phyloP scores from a whole-genome alignment of 2,888 invertebrate genomes.

The Coenonympha glycerion region DNA sequence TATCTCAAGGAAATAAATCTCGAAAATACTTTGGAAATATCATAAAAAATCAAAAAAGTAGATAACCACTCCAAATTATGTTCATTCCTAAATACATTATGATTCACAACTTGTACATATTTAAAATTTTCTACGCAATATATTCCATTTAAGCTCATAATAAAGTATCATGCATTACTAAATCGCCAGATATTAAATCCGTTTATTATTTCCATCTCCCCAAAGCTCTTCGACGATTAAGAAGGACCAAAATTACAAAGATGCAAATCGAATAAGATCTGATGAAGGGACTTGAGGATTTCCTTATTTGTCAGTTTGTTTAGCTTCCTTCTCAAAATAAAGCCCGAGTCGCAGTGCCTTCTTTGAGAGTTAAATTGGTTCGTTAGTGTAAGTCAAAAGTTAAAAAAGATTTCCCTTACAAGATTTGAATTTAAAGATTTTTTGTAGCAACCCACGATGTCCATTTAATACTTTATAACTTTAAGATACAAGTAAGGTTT shows the following conservation, averaged over 20 bases:
- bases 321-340: constrained; percentile 37
- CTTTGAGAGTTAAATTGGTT: constrained; percentile 46
- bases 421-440: constrained; percentile 14
- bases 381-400: constrained; percentile 36
- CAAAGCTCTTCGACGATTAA: constrained; percentile 25
- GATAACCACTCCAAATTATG: too few relatives aligned
- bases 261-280: constrained; percentile 43
- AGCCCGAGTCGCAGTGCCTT: constrained; percentile 34
- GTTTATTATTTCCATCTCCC: constrained; percentile 17
- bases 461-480: not conserved
- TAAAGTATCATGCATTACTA: constrained; percentile 14
- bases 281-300: constrained; percentile 33
- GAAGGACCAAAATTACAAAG: constrained; percentile 27
- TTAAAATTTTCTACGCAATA: not conserved
- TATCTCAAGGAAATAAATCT: too few relatives aligned
- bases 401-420: constrained; percentile 11
- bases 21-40: too few relatives aligned
- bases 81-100: too few relatives aligned
- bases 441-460: not conserved
- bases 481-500: not conserved
- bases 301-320: constrained; percentile 40
- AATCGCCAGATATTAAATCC: constrained; percentile 22
- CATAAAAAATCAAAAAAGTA: too few relatives aligned
- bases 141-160: constrained; percentile 2
- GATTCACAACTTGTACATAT: too few relatives aligned